Evolutionary conservation across 1,140 invertebrate genomes (phyloP), one percentile per base, ranked within the genome.

Genomic region (Colletes latitarsis): DNA sequence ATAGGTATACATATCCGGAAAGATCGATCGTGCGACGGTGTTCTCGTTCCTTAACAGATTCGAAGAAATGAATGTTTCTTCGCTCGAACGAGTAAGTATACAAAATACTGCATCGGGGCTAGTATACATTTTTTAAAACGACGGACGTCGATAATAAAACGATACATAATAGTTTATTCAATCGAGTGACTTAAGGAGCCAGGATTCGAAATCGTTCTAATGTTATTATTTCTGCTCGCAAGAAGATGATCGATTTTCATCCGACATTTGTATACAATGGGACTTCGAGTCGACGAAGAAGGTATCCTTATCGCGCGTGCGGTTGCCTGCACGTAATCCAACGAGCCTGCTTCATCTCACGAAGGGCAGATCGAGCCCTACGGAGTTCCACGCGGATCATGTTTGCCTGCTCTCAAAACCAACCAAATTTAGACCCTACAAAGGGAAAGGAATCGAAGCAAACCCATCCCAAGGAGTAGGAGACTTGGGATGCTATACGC

Each of bases 391-490:
- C 58, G 17, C 19, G 64, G 4, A 3, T 80, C 60, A 86, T 91
- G 83, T 74, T 90, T 64, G 85, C 90, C 90, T 91, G 88, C 73
- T 90, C 86, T 77, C 17, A 81, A 87, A 90, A 88, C 84, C 86
- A 89, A 89, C 84, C 81, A 86, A 87, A 85, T 87, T 88, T 84
- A 82, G 88, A 86, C 89, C 86, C 70, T 84, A 77, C 67, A 75
- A 86, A 83, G 82, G 84, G 81, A 86, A 78, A 87, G 77, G 84
- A 60, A 66, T 70, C 15, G 60, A 57, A 52, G 55, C 19, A 57
- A 73, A 77, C 71, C 68, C 41, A 19, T 30, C 1, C 4, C 30
- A 30, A 63, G 15, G 0, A 62, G 76, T 14, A 30, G 66, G 67
- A 57, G 43, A 53, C 52, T 9, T 17, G 15, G 30, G 15, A 15